phyloP scores from a whole-genome alignment of 2,888 invertebrate genomes.

The Netelia melanura region DNA sequence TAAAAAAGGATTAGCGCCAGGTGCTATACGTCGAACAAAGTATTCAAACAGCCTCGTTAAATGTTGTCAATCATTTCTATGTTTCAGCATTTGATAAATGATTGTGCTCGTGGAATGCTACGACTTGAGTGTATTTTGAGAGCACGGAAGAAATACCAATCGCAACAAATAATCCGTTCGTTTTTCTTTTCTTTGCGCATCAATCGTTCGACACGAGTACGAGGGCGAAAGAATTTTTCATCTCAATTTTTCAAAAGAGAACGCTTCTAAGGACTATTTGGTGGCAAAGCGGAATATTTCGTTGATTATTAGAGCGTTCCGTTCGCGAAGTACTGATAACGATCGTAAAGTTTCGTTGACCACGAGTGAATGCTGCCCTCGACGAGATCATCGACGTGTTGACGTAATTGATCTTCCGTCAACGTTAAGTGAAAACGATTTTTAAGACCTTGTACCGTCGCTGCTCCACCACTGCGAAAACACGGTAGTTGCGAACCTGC shows the following conservation, averaged over 20 bases:
- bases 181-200: conserved; percentile 18
- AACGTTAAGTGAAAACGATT: conserved; percentile 97
- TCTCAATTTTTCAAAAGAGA: conserved; percentile 52
- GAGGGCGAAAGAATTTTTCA: conserved; percentile 1
- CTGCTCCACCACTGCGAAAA: conserved; percentile 96
- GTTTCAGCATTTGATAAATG: conserved; percentile 64
- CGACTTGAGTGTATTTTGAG: conserved; percentile 70
- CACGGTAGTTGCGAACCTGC: conserved; percentile 97
- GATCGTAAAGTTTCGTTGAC: conserved; percentile 99
- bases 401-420: conserved; percentile 97
- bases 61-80: conserved; percentile 21
- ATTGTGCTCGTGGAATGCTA: conserved; percentile 79
- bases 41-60: conserved; percentile 30
- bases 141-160: conserved; percentile 73
- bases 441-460: conserved; percentile 95
- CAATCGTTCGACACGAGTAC: conserved; percentile 5
- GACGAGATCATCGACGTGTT: conserved; percentile 96
- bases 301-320: conserved; percentile 91
- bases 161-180: conserved; percentile 54
- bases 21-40: conserved; percentile 40
- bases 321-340: conserved; percentile 99
- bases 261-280: conserved; percentile 59
- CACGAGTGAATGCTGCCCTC: conserved; percentile 97
- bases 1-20: conserved; percentile 20
- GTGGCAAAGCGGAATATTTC: conserved; percentile 34